Conservation (phyloP, 1,140 invertebrate genomes). For the Campoletis sonorensis region DNA sequence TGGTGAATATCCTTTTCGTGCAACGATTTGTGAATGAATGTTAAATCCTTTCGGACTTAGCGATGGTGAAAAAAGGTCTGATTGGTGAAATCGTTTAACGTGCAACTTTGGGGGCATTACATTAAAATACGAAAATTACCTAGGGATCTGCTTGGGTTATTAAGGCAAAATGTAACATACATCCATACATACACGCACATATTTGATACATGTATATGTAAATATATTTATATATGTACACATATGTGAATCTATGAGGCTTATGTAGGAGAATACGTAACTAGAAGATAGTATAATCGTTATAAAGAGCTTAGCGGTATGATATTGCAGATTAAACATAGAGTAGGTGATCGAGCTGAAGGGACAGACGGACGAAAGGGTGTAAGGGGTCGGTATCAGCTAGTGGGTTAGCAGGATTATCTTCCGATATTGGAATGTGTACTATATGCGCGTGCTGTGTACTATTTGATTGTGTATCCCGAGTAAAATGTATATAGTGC, state of each 20-base stretch:
- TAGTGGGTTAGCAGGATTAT: conserved; percentile 44
- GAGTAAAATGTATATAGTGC: conserved; percentile 26
- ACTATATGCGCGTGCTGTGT: conserved; percentile 18
- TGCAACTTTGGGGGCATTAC: not conserved
- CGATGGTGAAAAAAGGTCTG: not conserved
- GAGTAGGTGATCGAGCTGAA: conserved; percentile 16
- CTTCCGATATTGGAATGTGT: conserved; percentile 46
- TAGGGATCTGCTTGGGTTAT: conserved; percentile 7
- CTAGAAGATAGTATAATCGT: conserved; percentile 42
- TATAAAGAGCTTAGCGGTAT: conserved; percentile 42
- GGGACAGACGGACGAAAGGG: not conserved
- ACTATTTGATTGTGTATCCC: conserved; percentile 9
- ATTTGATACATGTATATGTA: not conserved
- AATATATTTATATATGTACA: not conserved
- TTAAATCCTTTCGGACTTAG: too few relatives aligned
- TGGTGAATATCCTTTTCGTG: too few relatives aligned
- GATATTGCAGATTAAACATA: conserved; percentile 48
- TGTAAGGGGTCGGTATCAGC: conserved; percentile 13
- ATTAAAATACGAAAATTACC: conserved; percentile 12
- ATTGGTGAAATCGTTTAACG: conserved; percentile 2
- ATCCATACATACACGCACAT: too few relatives aligned
- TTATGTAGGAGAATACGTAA: conserved; percentile 40
- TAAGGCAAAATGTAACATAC: conserved; percentile 1
- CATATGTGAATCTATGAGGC: conserved; percentile 8
- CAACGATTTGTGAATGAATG: too few relatives aligned